phyloP scores from a whole-genome alignment of 2,888 invertebrate species.

The Hipparchia semele region DNA sequence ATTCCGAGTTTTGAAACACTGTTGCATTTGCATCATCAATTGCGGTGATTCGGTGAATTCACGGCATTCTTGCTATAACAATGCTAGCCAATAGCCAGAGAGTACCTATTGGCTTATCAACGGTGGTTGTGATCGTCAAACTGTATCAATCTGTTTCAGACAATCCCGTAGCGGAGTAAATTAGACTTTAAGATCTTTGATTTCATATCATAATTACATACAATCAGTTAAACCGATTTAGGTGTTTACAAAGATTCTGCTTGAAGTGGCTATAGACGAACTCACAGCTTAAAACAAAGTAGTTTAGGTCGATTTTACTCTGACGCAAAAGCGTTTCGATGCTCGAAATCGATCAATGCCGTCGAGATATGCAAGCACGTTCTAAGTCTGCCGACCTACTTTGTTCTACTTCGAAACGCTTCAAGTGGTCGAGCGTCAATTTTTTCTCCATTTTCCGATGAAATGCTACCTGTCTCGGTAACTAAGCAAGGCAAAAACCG shows the following conservation, averaged over 20 bases:
- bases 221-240: no score
- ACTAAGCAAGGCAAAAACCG: conserved; percentile 54
- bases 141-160: no score
- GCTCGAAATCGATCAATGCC: neutral
- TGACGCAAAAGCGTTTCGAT: neutral
- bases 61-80: no score
- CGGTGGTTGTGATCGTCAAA: no score
- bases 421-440: conserved; percentile 64
- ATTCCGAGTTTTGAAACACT: neutral
- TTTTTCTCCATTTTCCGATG: conserved; percentile 78
- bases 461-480: conserved; percentile 59
- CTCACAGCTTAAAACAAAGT: neutral
- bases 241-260: no score
- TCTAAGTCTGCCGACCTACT: conserved; percentile 62
- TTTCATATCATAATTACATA: no score
- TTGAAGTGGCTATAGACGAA: no score
- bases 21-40: neutral
- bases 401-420: conserved; percentile 73
- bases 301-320: neutral
- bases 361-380: neutral
- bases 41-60: neutral
- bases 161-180: no score
- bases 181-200: no score
- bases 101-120: no score
- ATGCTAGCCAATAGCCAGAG: no score